Conservation (phyloP, 1,140 invertebrate species). For the Scaptomyza graminum region DNA sequence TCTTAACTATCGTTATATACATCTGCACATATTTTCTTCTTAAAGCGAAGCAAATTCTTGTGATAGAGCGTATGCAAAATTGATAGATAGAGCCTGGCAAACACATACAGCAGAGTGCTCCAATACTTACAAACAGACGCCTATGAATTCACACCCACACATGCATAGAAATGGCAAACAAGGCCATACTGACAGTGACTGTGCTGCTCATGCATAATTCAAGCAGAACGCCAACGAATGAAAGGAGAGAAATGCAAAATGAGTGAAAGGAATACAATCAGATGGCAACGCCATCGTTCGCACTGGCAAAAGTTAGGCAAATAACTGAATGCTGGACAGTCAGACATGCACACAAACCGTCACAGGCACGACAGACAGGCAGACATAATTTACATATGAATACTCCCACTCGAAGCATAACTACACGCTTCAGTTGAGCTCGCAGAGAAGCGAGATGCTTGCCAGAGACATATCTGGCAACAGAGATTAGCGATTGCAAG, state of each 20-base stretch:
- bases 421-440: slow-evolving; percentile 21
- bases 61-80: slow-evolving; percentile 76
- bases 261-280: slow-evolving; percentile 42
- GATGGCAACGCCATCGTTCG: slow-evolving; percentile 35
- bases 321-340: slow-evolving; percentile 50
- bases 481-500: slow-evolving; percentile 54
- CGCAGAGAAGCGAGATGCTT: slow-evolving; percentile 23
- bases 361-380: slow-evolving; percentile 9
- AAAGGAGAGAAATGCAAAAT: slow-evolving; percentile 5
- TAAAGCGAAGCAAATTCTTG: slow-evolving; percentile 70
- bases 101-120: not conserved
- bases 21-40: slow-evolving; percentile 35
- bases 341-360: slow-evolving; percentile 4
- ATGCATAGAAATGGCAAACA: slow-evolving; percentile 21
- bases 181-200: slow-evolving; percentile 67
- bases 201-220: slow-evolving; percentile 73
- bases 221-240: slow-evolving; percentile 32
- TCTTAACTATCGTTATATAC: slow-evolving; percentile 1
- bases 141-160: not conserved
- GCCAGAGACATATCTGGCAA: slow-evolving; percentile 25
- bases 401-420: slow-evolving; percentile 11
- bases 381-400: slow-evolving; percentile 61
- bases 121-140: not conserved
- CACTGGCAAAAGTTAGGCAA: slow-evolving; percentile 63
- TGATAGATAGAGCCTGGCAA: slow-evolving; percentile 66